Base-by-base conservation (phyloP, 2,888 invertebrate species). In the Parascotia fuliginaria region DNA sequence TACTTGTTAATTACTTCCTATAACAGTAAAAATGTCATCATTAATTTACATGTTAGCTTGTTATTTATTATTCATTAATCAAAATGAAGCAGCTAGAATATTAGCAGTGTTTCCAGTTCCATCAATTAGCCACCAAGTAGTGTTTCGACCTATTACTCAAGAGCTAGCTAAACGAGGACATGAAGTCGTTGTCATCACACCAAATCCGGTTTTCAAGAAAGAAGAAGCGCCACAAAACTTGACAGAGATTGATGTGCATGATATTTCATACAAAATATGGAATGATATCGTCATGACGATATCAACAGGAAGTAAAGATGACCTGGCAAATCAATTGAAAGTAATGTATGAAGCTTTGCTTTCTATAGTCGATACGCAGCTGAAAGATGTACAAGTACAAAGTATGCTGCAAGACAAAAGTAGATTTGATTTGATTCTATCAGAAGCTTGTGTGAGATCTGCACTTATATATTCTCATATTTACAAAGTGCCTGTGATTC, bases 401-500 rank as follows among this genome's bases (percentile, higher is more conserved):
- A 37, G 37, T 11, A 9, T 58, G 4, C 0, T 54, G 1, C 16
- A 44, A 7, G 43, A 54, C 19, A 29, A 43, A 34, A 43, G 19
- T 24, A 46, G 42, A 3, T 56, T 49, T 38, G 56, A 85, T 67
- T 51, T 85, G n/a, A 0, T 37, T n/a, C n/a, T n/a, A n/a, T n/a
- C n/a, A n/a, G n/a, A n/a, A n/a, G n/a, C n/a, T n/a, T n/a, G n/a
- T n/a, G 24, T 55, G 0, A 55, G 69, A 34, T 53, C 70, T 5
- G 53, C 70, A 0, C 43, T 79, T 13, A 65, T 67, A 0, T 65
- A 74, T 3, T 58, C 75, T 0, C 66, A 82, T 40, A 16, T 76
- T 0, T 73, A 63, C 14, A 71, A 81, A 28, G 73, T 60, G 0
- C 82, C 85, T 1, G 69, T 75, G 0, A 83, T 85, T 9, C n/a